Evolutionary conservation across 1,140 invertebrate genomes (phyloP).

Genomic region (Philaenus spumarius): DNA sequence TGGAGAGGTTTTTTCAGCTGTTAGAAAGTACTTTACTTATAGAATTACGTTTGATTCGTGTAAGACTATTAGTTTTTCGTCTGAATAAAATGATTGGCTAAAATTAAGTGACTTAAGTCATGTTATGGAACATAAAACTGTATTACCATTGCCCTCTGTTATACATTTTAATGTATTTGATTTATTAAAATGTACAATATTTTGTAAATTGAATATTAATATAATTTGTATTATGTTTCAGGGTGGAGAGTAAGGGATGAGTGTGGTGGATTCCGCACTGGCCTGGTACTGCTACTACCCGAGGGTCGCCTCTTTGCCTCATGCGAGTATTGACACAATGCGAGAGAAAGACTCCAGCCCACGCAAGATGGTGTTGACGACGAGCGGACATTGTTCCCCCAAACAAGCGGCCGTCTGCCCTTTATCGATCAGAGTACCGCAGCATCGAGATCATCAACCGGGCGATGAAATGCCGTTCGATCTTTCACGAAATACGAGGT

Average conservation of each 20-base stretch:
- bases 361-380: constrained; percentile 56
- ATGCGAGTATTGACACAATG: constrained; percentile 43
- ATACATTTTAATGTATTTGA: too few species aligned
- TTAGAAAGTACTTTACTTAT: too few species aligned
- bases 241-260: constrained; percentile 29
- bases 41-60: too few species aligned
- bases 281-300: constrained; percentile 35
- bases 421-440: constrained; percentile 48
- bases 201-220: too few species aligned
- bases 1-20: too few species aligned
- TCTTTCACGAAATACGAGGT: constrained; percentile 43
- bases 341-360: constrained; percentile 74
- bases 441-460: constrained; percentile 31
- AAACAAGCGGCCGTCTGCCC: constrained; percentile 66
- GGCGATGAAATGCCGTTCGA: constrained; percentile 49
- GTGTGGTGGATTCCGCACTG: constrained; percentile 32
- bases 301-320: constrained; percentile 22
- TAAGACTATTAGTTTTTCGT: too few species aligned
- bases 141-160: too few species aligned
- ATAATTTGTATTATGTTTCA: too few species aligned
- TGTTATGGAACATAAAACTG: too few species aligned
- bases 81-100: too few species aligned
- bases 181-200: too few species aligned
- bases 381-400: constrained; percentile 50
- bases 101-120: too few species aligned